Evolutionary conservation across 2,113 vertebrate species (phyloP), one percentile per base, ranked within the genome.

Genomic region (Microtus richardsoni): DNA sequence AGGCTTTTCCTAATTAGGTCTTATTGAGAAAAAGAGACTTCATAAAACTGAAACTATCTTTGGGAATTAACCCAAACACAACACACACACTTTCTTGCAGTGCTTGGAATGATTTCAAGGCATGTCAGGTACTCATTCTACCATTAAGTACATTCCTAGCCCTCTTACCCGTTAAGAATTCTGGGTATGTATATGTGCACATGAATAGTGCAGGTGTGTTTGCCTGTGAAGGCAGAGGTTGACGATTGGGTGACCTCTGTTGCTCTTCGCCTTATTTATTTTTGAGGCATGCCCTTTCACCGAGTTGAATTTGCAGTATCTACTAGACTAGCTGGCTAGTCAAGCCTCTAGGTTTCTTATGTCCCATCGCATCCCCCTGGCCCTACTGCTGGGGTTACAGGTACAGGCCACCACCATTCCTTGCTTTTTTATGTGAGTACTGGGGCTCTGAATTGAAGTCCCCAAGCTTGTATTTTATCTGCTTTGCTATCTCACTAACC

Each of bases 81-180:
- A 36, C 4, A 47, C 74, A 75, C 41, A 17, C 30, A 2, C 30
- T 30, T 26, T 4, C 9, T 24, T 54, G 68, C 12, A 74, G 41
- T 75, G 12, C 28, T 44, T 28, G 68, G 26, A 21, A 41, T 89
- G 87, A 89, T 41, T 14, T 44, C 9, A 36, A 66, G 39, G 26
- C 8, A 62, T 82, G 41, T 14, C 28, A 75, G 78, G 36, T 28
- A 26, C 73, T n/a, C 17, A 22, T 30, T 93, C 33, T 60, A 30
- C 24, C 58, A 14, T 19, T 83, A 79, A 94, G 11, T 66, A 60
- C 21, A 54, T 89, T 22, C 26, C 13, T 22, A 75, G 41, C 66
- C 28, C 52, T 58, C 10, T 22, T 52, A 90, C 90, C 70, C 84
- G 49, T 96, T 96, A 60, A 85, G 64, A 85, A 88, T 62, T 79